Base-by-base conservation (phyloP, 92 coral and sea anemone genomes). In the Umimayanthus chanpuru region DNA sequence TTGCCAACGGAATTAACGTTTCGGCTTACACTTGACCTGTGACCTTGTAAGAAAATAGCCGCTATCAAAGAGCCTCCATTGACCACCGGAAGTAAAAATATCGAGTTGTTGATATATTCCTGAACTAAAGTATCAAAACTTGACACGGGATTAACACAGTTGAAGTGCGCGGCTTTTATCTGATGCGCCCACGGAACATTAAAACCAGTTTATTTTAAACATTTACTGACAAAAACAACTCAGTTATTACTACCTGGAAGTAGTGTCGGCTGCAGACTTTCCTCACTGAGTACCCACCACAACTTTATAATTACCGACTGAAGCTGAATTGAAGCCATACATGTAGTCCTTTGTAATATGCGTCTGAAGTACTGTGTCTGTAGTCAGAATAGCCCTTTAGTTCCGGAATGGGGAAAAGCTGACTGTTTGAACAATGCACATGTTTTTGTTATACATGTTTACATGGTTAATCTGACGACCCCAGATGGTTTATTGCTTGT, bases 1-100 rank as follows among this genome's bases (percentile, higher is more conserved):
- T 81, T 83, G 77, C 39, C 36, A 26, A 16, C 7, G 56, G 78
- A 83, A 70, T 83, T 80, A 56, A 80, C 84, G 84, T 80, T 80
- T 80, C 84, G 71, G 84, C 84, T 80, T 83, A 68, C 65, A 67
- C 78, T 83, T 78, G 47, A 70, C 87, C 78, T 83, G 39, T 83
- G 87, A 83, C 87, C 77, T 28, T 20, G 21, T 15, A 15, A 83
- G 78, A 41, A 20, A 56, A 38, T 12, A 9, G 29, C 86, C 65
- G 72, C 76, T 66, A 82, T 83, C 87, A 83, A 44, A 10, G 87
- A 44, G 73, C 53, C 32, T 81, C 71, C 74, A 64, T 64, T 43
- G 67, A 83, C 73, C 44, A 68, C 87, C 87, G 87, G 87, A 83
- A 83, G 87, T 83, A 28, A 44, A 55, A 43, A 44, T 70, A 38